Conservation (phyloP, 2,113 vertebrate genomes). For the Heterocephalus glaber region DNA sequence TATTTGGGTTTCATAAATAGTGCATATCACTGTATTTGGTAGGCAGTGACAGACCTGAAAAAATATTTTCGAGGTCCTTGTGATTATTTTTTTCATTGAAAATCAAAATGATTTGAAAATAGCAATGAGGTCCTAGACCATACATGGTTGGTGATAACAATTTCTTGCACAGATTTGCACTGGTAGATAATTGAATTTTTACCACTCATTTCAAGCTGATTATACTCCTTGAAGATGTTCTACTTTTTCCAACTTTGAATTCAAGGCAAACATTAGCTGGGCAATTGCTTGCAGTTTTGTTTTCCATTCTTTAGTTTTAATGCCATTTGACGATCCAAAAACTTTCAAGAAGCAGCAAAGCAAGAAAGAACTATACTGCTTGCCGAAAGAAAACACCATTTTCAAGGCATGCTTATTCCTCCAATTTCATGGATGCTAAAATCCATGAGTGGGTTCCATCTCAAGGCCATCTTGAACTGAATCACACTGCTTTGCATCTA, state of each 20-base stretch:
- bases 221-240: constrained; percentile 72
- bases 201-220: constrained; percentile 73
- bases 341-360: constrained; percentile 72
- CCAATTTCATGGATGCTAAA: constrained; percentile 66
- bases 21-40: neutral
- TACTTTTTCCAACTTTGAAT: constrained; percentile 66
- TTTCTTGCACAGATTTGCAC: constrained; percentile 70
- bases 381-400: constrained; percentile 45
- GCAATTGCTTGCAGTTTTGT: constrained; percentile 72
- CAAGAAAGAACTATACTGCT: constrained; percentile 66
- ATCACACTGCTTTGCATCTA: constrained; percentile 47
- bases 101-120: constrained; percentile 68
- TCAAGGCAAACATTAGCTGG: constrained; percentile 65
- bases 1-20: constrained; percentile 32
- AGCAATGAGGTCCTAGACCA: constrained; percentile 28
- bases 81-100: constrained; percentile 47
- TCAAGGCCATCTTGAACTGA: constrained; percentile 62
- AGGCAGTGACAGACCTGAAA: neutral
- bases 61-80: constrained; percentile 12
- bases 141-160: constrained; percentile 45
- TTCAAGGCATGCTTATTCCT: constrained; percentile 69
- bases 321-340: constrained; percentile 72
- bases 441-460: constrained; percentile 58
- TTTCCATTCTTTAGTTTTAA: constrained; percentile 68
- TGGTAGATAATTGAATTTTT: constrained; percentile 76